These are phyloP conservation scores for Pipistrellus pygmaeus DNA, from an alignment of 2,797 vertebrate genomes.

Conservation along the genomic window DNA sequence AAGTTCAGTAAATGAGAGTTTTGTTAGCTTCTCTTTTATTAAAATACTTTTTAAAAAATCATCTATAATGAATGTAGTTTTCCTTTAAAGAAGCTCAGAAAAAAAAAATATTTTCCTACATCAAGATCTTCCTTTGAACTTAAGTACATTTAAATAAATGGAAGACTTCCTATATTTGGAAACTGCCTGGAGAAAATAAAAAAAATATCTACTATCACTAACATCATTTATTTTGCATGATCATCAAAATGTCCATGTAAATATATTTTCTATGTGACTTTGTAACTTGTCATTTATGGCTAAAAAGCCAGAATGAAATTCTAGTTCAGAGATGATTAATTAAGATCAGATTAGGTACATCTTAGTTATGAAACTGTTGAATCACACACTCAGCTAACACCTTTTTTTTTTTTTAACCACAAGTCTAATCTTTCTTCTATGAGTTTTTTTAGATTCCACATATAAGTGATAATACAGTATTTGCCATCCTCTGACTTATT, in stretches of 20 bases:
- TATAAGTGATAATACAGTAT: not conserved
- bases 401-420: not conserved
- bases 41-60: not conserved
- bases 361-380: constrained; percentile 65
- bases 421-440: not conserved
- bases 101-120: not conserved
- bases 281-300: constrained; percentile 33
- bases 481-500: not conserved
- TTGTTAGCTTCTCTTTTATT: not conserved
- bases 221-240: constrained; percentile 3
- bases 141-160: constrained; percentile 38
- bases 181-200: not conserved
- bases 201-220: not conserved
- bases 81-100: not conserved
- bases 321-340: constrained; percentile 66
- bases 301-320: constrained; percentile 24
- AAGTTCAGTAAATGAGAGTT: not conserved
- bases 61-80: not conserved
- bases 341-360: constrained; percentile 40
- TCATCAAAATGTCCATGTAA: constrained; percentile 44
- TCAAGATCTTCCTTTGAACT: not conserved
- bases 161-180: not conserved
- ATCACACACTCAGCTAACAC: constrained; percentile 59
- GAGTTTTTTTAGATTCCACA: not conserved
- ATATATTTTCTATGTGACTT: constrained; percentile 50